A percentile compares a stretch with the other conserved stretches of the same genome.
Conservation (phyloP, 2,888 invertebrate species). For the Lithophane socia region DNA sequence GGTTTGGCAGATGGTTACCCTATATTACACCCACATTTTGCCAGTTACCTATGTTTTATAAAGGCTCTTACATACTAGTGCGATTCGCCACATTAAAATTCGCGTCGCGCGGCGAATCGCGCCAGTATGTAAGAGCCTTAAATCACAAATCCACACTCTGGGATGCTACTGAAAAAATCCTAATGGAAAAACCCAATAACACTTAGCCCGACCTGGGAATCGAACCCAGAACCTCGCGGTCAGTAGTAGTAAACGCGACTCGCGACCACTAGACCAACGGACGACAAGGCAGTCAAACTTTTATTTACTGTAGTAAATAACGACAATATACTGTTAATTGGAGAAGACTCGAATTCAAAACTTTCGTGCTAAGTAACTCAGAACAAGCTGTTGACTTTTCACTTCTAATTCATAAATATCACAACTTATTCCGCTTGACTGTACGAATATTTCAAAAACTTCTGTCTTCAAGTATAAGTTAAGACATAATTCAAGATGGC, state of each 20-base stretch:
- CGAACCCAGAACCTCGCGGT: background rate
- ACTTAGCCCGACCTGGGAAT: background rate
- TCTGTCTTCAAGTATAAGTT: conserved; percentile 9
- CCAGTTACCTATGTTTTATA: no score
- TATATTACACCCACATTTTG: no score
- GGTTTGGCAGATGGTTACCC: no score
- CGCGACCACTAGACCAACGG: background rate
- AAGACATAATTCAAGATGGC: conserved; percentile 37
- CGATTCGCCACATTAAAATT: no score
- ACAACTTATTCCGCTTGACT: conserved; percentile 16
- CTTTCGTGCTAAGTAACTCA: conserved; percentile 16
- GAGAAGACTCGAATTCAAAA: background rate
- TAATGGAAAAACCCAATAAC: background rate
- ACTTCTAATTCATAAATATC: conserved; percentile 38
- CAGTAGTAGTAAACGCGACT: background rate
- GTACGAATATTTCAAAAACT: conserved; percentile 30
- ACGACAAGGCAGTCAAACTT: background rate
- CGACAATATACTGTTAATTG: conserved; percentile 3
- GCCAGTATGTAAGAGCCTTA: no score
- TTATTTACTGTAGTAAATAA: background rate
- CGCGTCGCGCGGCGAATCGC: no score
- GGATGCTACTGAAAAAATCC: background rate
- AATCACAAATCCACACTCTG: background rate
- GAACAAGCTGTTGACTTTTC: conserved; percentile 42
- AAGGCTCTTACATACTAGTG: no score